Conservation (phyloP, 1,140 invertebrate genomes). For the Heterodera carotae region DNA sequence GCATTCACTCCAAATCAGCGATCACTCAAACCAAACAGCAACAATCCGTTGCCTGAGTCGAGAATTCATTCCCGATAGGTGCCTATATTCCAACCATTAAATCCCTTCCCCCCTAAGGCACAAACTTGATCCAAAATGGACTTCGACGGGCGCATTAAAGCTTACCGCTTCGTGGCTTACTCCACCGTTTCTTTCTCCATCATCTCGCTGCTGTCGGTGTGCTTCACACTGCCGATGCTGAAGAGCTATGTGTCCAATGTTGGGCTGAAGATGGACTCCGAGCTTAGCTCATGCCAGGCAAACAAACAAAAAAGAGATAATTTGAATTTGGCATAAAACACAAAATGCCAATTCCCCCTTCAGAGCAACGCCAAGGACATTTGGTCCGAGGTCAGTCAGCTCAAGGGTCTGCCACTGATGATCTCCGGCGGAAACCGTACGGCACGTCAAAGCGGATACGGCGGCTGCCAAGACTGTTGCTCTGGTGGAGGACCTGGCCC, state of each 20-base stretch:
- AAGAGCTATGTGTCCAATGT: slow-evolving; percentile 62
- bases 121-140: neutral
- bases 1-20: neutral
- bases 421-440: slow-evolving; percentile 52
- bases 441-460: slow-evolving; percentile 47
- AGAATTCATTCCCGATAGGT: too few species aligned
- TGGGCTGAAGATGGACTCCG: slow-evolving; percentile 58
- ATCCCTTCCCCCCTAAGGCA: neutral
- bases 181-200: slow-evolving; percentile 55
- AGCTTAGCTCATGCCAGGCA: slow-evolving; percentile 59
- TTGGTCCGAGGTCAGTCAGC: slow-evolving; percentile 62
- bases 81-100: neutral
- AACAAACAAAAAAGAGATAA: too few species aligned
- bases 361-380: slow-evolving; percentile 64
- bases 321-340: neutral
- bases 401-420: slow-evolving; percentile 59
- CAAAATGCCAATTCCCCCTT: slow-evolving; percentile 18
- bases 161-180: slow-evolving; percentile 50
- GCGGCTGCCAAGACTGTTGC: slow-evolving; percentile 48
- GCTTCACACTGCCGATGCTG: slow-evolving; percentile 63
- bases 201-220: slow-evolving; percentile 48
- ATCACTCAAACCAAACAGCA: neutral
- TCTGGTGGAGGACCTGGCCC: slow-evolving; percentile 50
- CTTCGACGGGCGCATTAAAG: slow-evolving; percentile 37
- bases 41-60: too few species aligned